Conservation (phyloP, 1,140 invertebrate species). For the Trissolcus basalis region DNA sequence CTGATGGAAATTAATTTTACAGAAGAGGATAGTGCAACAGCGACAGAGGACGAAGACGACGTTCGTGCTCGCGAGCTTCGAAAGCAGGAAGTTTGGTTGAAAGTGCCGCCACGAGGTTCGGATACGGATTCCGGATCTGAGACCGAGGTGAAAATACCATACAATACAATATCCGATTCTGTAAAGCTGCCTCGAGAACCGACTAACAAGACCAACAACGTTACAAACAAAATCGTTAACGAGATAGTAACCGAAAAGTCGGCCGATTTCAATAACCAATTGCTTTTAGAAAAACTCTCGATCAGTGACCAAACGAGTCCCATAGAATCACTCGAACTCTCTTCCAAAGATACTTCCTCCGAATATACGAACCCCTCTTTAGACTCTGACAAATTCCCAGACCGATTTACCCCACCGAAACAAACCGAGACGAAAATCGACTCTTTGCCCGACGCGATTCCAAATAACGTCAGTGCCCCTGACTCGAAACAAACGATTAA, state of each 20-base stretch:
- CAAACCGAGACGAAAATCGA: constrained; percentile 9
- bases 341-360: no score
- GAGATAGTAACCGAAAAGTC: no score
- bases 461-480: constrained; percentile 1
- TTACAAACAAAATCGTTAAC: no score
- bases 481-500: constrained; percentile 12
- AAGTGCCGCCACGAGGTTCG: constrained; percentile 78
- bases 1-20: constrained; percentile 26
- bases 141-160: constrained; percentile 81
- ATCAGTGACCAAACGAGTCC: neutral
- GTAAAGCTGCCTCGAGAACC: no score
- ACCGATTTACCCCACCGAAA: neutral
- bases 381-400: no score
- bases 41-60: constrained; percentile 85
- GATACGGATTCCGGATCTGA: constrained; percentile 84
- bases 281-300: neutral
- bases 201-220: no score
- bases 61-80: constrained; percentile 80
- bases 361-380: no score
- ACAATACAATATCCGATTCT: no score
- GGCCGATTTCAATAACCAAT: no score
- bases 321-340: no score
- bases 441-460: constrained; percentile 56
- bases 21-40: constrained; percentile 84
- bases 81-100: constrained; percentile 82